A percentile compares a stretch with the other conserved stretches of the same genome.
Conservation (phyloP, 1,140 invertebrate species). For the Neuroterus valhalla region DNA sequence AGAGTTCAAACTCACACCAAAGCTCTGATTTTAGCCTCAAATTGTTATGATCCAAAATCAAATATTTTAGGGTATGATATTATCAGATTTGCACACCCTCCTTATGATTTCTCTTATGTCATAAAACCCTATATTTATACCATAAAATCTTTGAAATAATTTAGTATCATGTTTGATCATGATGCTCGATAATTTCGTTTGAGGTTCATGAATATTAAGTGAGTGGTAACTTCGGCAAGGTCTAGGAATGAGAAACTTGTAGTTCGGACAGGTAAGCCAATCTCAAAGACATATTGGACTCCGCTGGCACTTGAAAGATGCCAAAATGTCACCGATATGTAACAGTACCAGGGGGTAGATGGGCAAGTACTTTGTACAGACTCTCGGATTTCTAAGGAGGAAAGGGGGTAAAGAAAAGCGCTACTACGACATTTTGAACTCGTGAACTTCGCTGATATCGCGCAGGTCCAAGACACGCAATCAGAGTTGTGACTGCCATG, state of each 20-base stretch:
- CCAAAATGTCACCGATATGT: conserved; percentile 38
- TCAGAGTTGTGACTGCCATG: conserved; percentile 38
- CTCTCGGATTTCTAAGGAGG: conserved; percentile 46
- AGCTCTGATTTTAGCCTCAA: no score
- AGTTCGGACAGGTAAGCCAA: not conserved
- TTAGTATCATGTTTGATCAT: no score
- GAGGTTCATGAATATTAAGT: no score
- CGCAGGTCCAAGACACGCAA: conserved; percentile 38
- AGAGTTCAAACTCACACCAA: no score
- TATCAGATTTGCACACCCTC: no score
- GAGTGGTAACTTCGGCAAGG: no score
- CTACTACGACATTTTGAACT: conserved; percentile 51
- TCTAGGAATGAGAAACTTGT: not conserved
- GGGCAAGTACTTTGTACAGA: conserved; percentile 51
- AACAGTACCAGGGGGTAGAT: conserved; percentile 48
- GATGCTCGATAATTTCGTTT: no score
- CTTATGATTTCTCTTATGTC: no score
- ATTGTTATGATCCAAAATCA: no score
- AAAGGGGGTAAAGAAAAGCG: conserved; percentile 26
- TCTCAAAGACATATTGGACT: conserved; percentile 5
- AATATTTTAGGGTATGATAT: no score
- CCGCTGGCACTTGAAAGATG: conserved; percentile 41
- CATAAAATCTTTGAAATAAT: no score
- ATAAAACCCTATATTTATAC: no score
- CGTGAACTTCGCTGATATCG: conserved; percentile 58